Evolutionary conservation across 1,140 invertebrate species (phyloP).

Genomic region (Matsumurasca onukii): DNA sequence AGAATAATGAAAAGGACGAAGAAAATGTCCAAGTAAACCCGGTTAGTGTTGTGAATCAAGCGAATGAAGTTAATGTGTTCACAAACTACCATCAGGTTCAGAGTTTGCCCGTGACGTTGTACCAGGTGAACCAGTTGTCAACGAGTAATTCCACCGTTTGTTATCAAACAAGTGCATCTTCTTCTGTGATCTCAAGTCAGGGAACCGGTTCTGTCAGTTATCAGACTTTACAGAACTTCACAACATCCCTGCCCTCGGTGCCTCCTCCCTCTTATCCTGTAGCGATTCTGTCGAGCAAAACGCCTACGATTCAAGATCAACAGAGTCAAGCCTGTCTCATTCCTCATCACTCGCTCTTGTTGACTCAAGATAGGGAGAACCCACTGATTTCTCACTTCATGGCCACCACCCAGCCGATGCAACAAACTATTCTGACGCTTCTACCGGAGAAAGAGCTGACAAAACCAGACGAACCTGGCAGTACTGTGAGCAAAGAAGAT

Average conservation of each 20-base stretch:
- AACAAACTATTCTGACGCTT: not conserved
- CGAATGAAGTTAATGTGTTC: not conserved
- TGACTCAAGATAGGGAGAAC: constrained; percentile 13
- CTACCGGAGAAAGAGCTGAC: constrained; percentile 3
- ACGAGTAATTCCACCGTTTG: constrained; percentile 5
- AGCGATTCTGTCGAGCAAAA: not conserved
- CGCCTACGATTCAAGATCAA: not conserved
- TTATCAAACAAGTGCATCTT: constrained; percentile 4
- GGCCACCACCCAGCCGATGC: not conserved
- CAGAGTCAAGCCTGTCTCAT: constrained; percentile 1
- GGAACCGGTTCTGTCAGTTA: constrained; percentile 20
- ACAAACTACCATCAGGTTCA: not conserved
- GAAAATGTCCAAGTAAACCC: not conserved
- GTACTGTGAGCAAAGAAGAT: not conserved
- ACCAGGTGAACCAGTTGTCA: constrained; percentile 11
- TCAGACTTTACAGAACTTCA: constrained; percentile 17
- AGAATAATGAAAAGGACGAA: not conserved
- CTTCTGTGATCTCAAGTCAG: constrained; percentile 23
- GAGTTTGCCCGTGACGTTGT: not conserved
- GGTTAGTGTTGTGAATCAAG: constrained; percentile 7
- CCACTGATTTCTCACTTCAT: constrained; percentile 11
- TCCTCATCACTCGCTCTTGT: constrained; percentile 16
- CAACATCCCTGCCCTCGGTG: not conserved
- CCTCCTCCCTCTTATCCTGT: constrained; percentile 11
- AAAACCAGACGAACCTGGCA: not conserved